These are phyloP conservation scores for Paracentrotus lividus DNA, from an alignment of 53 echinoderm and acorn worm species.

Conservation along the genomic window DNA sequence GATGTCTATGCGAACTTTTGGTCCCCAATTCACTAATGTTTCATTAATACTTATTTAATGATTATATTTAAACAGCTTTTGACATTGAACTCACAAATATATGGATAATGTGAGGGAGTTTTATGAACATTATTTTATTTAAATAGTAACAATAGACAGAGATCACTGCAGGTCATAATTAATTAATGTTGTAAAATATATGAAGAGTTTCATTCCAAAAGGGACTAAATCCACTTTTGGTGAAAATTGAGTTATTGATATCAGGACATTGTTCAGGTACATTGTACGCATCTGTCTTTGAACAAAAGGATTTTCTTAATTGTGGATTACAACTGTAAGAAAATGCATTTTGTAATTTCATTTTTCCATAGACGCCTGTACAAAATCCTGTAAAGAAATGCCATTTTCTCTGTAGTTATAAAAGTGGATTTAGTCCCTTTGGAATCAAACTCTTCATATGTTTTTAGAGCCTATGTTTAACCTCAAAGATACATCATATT, in stretches of 20 bases:
- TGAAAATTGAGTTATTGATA: no score
- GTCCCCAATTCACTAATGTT: background rate
- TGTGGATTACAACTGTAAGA: background rate
- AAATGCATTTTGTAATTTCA: no score
- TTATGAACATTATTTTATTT: background rate
- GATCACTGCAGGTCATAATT: background rate
- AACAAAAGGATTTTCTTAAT: no score
- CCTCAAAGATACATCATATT: background rate
- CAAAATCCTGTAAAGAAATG: no score
- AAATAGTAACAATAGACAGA: background rate
- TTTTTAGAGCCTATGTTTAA: no score
- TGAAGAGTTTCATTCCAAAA: background rate
- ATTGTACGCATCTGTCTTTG: no score
- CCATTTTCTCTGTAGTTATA: no score
- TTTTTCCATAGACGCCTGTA: no score
- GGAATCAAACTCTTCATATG: no score
- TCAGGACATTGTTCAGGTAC: no score
- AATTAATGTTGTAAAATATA: background rate
- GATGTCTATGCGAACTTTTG: background rate
- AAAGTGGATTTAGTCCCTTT: no score
- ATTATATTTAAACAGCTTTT: background rate
- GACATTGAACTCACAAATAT: background rate
- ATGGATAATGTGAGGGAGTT: background rate
- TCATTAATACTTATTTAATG: background rate
- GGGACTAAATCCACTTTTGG: no score